Evolutionary conservation across 1,140 invertebrate genomes (phyloP).

Genomic region (Cyrtorhinus lividipennis): DNA sequence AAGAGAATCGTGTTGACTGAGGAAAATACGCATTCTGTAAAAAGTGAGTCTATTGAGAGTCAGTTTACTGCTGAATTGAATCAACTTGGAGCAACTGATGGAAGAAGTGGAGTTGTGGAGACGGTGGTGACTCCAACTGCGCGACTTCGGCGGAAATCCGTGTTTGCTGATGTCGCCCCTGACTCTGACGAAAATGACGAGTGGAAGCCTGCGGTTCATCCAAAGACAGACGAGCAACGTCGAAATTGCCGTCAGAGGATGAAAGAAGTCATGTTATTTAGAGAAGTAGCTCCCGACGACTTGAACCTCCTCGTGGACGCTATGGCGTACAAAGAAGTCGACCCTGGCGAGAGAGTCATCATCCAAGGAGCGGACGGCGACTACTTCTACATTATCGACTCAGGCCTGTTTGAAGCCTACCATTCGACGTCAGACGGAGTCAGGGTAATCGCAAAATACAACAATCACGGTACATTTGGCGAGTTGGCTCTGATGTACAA

Average conservation of each 20-base stretch:
- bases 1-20: neutral
- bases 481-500: slow-evolving; percentile 94
- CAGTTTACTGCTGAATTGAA: neutral
- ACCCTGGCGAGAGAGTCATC: slow-evolving; percentile 1
- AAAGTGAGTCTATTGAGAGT: neutral
- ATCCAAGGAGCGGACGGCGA: slow-evolving; percentile 8
- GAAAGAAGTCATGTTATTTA: neutral
- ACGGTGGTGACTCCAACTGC: neutral
- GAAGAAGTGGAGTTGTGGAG: too few species aligned
- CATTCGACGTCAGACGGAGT: neutral
- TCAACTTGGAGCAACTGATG: neutral
- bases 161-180: neutral
- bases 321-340: neutral
- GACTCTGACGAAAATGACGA: neutral
- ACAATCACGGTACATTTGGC: slow-evolving; percentile 82
- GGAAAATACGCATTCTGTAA: neutral
- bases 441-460: slow-evolving; percentile 44
- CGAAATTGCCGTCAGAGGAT: neutral
- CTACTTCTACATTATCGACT: slow-evolving; percentile 8
- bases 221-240: slow-evolving; percentile 5
- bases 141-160: neutral
- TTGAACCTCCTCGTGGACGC: neutral
- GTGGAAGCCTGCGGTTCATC: neutral
- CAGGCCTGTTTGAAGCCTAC: slow-evolving; percentile 3
- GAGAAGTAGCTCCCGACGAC: neutral